Evolutionary conservation across 2,888 invertebrate species (phyloP).

Genomic region (Sycophila texana): DNA sequence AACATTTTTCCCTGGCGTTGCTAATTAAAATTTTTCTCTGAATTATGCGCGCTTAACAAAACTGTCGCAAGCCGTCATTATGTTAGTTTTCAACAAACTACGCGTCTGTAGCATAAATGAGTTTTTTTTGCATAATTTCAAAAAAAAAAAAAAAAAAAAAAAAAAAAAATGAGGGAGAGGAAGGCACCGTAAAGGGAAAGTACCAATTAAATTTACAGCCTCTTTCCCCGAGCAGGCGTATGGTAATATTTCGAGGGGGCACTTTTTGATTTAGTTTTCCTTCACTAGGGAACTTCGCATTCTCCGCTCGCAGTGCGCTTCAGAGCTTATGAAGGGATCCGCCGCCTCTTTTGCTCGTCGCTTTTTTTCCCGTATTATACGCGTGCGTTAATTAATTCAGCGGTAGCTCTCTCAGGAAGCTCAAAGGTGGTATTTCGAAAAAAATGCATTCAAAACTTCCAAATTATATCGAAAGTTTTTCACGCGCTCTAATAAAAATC

Average conservation of each 20-base stretch:
- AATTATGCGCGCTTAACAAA: too few species aligned
- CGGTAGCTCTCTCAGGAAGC: not conserved
- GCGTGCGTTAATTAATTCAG: constrained; percentile 17
- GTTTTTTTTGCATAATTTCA: too few species aligned
- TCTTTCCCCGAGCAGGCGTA: not conserved
- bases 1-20: too few species aligned
- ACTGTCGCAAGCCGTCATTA: too few species aligned
- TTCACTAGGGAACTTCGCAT: constrained; percentile 3
- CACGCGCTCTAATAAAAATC: not conserved
- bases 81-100: too few species aligned
- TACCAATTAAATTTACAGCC: constrained; percentile 5
- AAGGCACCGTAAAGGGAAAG: not conserved
- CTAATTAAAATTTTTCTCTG: too few species aligned
- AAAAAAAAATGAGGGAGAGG: too few species aligned
- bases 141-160: too few species aligned
- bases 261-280: constrained; percentile 10
- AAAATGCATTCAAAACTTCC: constrained; percentile 11
- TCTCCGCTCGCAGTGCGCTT: not conserved
- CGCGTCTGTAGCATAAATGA: too few species aligned
- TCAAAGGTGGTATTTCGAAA: constrained; percentile 6
- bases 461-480: constrained; percentile 8
- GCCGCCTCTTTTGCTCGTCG: not conserved
- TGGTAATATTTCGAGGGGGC: not conserved
- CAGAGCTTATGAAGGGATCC: constrained; percentile 8
- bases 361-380: not conserved